Conservation (phyloP, 2,113 vertebrate genomes). For the Genyomyrus donnyi region DNA sequence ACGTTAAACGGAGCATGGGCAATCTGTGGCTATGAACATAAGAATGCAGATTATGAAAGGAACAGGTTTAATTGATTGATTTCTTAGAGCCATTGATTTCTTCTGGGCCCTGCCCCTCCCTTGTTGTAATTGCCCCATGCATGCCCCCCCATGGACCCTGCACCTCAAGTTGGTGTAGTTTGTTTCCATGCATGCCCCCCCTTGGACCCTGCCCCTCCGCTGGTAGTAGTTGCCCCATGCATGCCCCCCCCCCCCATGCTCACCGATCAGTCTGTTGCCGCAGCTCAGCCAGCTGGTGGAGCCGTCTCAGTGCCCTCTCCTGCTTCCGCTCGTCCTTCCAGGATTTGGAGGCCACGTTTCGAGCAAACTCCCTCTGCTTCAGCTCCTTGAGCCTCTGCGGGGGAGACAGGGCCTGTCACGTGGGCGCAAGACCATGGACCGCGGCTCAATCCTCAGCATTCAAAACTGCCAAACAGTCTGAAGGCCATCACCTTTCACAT, state of each 20-base stretch:
- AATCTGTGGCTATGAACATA: background rate
- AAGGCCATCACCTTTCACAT: background rate
- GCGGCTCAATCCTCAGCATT: background rate
- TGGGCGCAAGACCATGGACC: background rate
- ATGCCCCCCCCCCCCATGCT: constrained; percentile 34
- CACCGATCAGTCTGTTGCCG: constrained; percentile 82
- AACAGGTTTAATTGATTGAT: background rate
- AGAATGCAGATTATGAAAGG: background rate
- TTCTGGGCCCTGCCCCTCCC: background rate
- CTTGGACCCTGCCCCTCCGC: too few relatives aligned
- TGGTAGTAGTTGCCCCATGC: background rate
- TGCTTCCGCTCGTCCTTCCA: constrained; percentile 98
- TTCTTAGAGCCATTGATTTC: background rate
- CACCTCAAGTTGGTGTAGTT: too few relatives aligned
- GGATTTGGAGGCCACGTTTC: constrained; percentile 95
- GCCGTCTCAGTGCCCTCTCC: constrained; percentile 86
- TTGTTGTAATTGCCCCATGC: background rate
- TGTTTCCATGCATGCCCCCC: background rate
- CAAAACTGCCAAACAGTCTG: background rate
- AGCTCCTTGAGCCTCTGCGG: constrained; percentile 90
- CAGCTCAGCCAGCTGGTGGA: constrained; percentile 86
- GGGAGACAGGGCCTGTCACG: constrained; percentile 20
- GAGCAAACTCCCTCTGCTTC: constrained; percentile 94
- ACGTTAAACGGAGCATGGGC: background rate
- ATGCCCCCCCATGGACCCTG: too few relatives aligned